These are phyloP conservation scores for Bombyx huttoni DNA, from an alignment of 2,888 invertebrate genomes.

Conservation along the genomic window DNA sequence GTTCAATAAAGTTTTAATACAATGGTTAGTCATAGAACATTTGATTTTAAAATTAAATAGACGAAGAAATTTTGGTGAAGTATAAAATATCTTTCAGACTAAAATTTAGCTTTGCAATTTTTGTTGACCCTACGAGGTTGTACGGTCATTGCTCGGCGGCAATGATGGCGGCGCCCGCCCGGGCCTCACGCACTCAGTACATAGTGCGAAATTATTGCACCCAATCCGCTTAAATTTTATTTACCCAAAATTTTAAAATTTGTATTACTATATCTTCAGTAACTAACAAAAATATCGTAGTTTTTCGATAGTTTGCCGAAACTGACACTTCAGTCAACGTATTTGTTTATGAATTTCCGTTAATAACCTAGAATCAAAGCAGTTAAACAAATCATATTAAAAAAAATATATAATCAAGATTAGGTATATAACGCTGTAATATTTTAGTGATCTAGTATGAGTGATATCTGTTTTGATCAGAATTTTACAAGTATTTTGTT, in stretches of 20 bases:
- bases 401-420: too few species aligned
- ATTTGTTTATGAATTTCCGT: too few species aligned
- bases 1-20: background rate
- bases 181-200: conserved; percentile 43
- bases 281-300: too few species aligned
- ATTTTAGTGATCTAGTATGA: background rate
- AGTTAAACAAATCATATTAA: too few species aligned
- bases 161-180: conserved; percentile 20
- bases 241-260: background rate
- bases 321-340: too few species aligned
- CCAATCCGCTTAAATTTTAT: background rate
- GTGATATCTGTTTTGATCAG: background rate
- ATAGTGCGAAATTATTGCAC: conserved; percentile 49
- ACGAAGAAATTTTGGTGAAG: background rate
- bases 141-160: conserved; percentile 51
- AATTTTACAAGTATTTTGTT: conserved; percentile 2
- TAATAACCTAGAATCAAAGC: too few species aligned
- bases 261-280: background rate
- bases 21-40: background rate
- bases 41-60: background rate
- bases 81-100: background rate
- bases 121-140: conserved; percentile 20
- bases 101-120: conserved; percentile 6
- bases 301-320: too few species aligned
- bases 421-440: too few species aligned